Base-by-base conservation (phyloP, 2,797 vertebrate species). In the Rhynchonycteris naso region DNA sequence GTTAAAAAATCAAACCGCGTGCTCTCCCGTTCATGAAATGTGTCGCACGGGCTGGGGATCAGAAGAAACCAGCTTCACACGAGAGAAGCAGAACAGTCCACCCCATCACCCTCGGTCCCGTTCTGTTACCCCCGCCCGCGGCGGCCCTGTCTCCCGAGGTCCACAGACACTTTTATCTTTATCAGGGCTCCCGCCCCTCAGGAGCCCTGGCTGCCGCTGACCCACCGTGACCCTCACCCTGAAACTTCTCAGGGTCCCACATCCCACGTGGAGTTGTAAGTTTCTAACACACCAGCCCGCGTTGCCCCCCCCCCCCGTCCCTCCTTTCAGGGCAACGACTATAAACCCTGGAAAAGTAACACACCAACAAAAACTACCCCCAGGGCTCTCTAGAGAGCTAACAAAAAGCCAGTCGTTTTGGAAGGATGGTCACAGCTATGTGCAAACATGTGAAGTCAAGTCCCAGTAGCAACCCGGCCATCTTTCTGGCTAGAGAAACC, bases 391-490 rank as follows among this genome's bases (percentile, higher is more conserved):
- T 33, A 50, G 74, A 75, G 38, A 33, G 21, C 13, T 18, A 59
- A 18, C 21, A 18, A 47, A 81, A 76, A 38, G 68, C 56, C 47
- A 54, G 56, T 2, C 0, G 0, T 50, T 50, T 26, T 21, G 22
- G 63, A 69, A 58, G 22, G 16, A 28, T 7, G 6, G 66, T 26
- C 24, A 24, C 1, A 3, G 14, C 0, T 0, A 1, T 0, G 26
- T 3, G 6, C 56, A 21, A 43, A 35, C 47, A 26, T 33, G 75
- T 26, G 28, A 38, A 24, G 26, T 26, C n/a, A 38, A 24, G 26
- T 26, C n/a, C 4, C 21, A 5, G 7, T 1, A 26, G 43, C 50
- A 74, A 79, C 10, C 22, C 56, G 35, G 19, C 9, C 30, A 7
- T 72, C 30, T 33, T 86, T 82, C 38, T 14, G 54, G 61, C n/a